Conservation (phyloP, 2,797 vertebrate genomes). For the Scolopax rusticola region DNA sequence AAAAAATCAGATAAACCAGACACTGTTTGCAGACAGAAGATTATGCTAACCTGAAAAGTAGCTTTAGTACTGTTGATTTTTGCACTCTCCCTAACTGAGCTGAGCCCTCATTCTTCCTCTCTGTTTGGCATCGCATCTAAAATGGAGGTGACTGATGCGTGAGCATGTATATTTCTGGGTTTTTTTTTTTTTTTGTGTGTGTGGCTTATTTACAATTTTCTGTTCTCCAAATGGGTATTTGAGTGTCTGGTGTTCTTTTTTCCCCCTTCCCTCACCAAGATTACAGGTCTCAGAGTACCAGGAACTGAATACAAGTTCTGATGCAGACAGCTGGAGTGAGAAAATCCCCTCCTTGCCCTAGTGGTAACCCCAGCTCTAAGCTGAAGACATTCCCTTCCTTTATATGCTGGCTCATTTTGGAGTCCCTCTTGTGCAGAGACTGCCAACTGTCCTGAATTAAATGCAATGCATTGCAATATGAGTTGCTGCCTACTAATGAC, state of each 20-base stretch:
- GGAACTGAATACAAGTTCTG: background rate
- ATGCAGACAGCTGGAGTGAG: slow-evolving; percentile 51
- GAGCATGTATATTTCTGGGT: background rate
- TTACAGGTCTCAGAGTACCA: slow-evolving; percentile 1
- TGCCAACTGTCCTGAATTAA: slow-evolving; percentile 78
- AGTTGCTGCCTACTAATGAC: slow-evolving; percentile 65
- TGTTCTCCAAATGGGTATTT: background rate
- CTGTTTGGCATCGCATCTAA: background rate
- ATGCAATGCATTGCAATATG: slow-evolving; percentile 44
- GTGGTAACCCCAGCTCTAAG: slow-evolving; percentile 42
- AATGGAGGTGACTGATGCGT: background rate
- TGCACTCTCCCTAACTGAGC: slow-evolving; percentile 7
- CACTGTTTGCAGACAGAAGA: slow-evolving; percentile 56
- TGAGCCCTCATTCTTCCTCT: slow-evolving; percentile 7
- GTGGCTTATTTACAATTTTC: background rate
- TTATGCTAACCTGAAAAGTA: slow-evolving; percentile 48
- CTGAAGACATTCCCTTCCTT: slow-evolving; percentile 34
- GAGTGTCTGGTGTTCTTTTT: background rate
- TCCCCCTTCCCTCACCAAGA: background rate
- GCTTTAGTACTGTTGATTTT: slow-evolving; percentile 30
- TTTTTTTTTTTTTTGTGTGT: background rate
- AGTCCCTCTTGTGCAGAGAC: slow-evolving; percentile 69
- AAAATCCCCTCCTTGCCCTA: slow-evolving; percentile 16
- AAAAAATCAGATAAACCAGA: slow-evolving; percentile 73
- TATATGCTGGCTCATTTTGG: slow-evolving; percentile 59